phyloP scores from a whole-genome alignment of 64 coral and sea anemone genomes.

The Montipora efflorescens region DNA sequence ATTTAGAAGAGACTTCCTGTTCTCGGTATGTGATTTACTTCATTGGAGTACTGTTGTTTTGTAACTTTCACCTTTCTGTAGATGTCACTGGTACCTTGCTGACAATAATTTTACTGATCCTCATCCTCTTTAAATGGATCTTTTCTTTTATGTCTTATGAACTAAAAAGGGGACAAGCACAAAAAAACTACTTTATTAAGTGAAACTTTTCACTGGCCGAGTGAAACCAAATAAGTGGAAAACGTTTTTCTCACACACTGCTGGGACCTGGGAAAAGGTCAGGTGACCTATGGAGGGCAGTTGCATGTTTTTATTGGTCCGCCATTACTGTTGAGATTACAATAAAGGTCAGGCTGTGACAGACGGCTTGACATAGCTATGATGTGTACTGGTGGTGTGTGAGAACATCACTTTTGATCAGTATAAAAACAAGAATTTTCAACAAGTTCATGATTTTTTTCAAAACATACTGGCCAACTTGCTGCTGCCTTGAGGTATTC shows the following conservation, averaged over 20 bases:
- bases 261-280: no score
- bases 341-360: no score
- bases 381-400: no score
- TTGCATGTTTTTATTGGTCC: no score
- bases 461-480: constrained; percentile 7
- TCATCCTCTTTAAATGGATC: constrained; percentile 54
- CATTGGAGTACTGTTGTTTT: not conserved
- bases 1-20: not conserved
- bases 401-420: not conserved
- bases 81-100: no score
- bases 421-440: not conserved
- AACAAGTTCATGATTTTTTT: not conserved
- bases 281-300: no score
- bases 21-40: not conserved
- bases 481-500: constrained; percentile 35
- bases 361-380: no score
- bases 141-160: constrained; percentile 19
- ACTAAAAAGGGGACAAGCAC: not conserved
- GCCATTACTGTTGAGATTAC: no score
- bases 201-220: no score
- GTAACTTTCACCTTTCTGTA: not conserved
- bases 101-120: not conserved
- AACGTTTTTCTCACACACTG: no score
- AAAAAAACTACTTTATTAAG: not conserved
- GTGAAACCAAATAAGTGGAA: no score